Base-by-base conservation (phyloP, 2,888 invertebrate genomes). In the Lampropteryx suffumata region DNA sequence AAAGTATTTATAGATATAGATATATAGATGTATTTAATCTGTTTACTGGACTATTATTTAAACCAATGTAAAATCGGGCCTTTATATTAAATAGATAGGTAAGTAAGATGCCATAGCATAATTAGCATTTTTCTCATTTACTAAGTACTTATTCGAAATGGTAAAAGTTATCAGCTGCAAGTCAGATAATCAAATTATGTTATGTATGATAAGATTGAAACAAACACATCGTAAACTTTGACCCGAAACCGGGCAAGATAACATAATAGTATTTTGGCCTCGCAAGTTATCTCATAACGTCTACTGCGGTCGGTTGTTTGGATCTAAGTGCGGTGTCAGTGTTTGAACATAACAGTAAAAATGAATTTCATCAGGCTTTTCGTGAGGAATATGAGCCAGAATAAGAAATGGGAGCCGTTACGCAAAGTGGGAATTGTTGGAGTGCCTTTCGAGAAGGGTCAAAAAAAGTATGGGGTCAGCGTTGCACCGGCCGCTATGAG, bases 361-460 rank as follows among this genome's bases (percentile, higher is more conserved):
- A 88, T 89, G 88, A 82, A 83, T 76, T 60, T 73, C 56, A 59
- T 71, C 62, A 87, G 77, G 74, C 65, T 78, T 40, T 69, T 83
- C 53, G 65, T 72, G 57, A 73, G 87, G 60, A 84, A 69, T 44
- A 82, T 88, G 82, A 85, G 81, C 59, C 69, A 72, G 37, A 45
- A 39, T 42, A 73, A 69, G 59, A 77, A 74, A 57, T 81, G 74
- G 79, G 65, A 76, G 55, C 76, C 82, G 1, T 63, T 86, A 61
- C 71, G 73, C 27, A 92, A 90, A 82, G 91, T 96, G 36, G 96
- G 95, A 30, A 91, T 96, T 64, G 84, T 96, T 46, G 96, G 96
- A n/a, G 95, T 95, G 27, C 96, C 96, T 3, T 95, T 95, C 70
- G 93, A 93, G 62, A 95, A 95, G 70, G 96, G 96, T 0, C 95